phyloP scores from a whole-genome alignment of 2,797 vertebrate species.

The Halcyon badia region DNA sequence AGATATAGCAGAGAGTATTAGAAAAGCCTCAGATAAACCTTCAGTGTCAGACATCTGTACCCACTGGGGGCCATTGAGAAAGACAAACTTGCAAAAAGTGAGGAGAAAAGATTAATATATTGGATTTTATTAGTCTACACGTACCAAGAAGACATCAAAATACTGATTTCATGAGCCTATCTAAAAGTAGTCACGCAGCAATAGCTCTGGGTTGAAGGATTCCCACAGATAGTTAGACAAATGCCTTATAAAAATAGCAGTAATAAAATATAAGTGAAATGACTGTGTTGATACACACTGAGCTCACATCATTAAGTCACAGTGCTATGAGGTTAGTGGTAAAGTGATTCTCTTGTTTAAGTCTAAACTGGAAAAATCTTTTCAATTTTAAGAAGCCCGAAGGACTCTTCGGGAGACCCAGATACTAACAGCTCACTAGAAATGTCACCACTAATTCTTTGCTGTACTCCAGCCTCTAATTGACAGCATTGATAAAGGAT shows the following conservation, averaged over 20 bases:
- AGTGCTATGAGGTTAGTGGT: not conserved
- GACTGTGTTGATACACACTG: not conserved
- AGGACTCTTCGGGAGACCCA: not conserved
- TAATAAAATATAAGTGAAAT: slow-evolving; percentile 27
- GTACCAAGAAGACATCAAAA: not conserved
- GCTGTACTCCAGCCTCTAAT: not conserved
- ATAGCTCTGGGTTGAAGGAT: slow-evolving; percentile 39
- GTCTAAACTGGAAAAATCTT: not conserved
- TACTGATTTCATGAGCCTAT: not conserved
- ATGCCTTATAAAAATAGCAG: slow-evolving; percentile 52
- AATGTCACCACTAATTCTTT: slow-evolving; percentile 39
- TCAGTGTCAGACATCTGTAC: not conserved
- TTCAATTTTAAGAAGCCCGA: not conserved
- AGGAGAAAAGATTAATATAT: not conserved
- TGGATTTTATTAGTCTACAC: slow-evolving; percentile 14
- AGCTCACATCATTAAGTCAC: slow-evolving; percentile 13
- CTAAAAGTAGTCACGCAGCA: slow-evolving; percentile 4
- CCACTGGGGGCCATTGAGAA: not conserved
- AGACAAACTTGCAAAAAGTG: not conserved
- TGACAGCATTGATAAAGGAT: not conserved
- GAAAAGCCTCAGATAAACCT: slow-evolving; percentile 8
- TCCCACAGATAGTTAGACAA: slow-evolving; percentile 41
- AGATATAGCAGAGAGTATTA: not conserved
- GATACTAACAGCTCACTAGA: slow-evolving; percentile 30
- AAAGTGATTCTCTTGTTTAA: slow-evolving; percentile 41